Evolutionary conservation across 2,888 invertebrate species (phyloP), one percentile per base, ranked within the genome.

Genomic region (Zootermopsis nevadensis): DNA sequence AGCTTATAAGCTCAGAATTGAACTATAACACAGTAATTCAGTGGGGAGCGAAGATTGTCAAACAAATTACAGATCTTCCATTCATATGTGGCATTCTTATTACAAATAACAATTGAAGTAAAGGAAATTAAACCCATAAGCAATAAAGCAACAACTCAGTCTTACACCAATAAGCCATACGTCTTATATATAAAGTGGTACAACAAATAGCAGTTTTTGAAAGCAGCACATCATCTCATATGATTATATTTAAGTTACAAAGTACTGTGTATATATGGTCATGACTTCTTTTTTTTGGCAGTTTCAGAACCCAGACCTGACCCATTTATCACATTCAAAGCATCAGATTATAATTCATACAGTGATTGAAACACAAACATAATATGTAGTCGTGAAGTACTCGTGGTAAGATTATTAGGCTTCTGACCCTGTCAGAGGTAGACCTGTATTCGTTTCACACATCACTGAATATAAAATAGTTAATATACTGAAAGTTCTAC

Each of bases 311-410:
- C 30, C 53, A 60, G 74, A 72, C 80, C 80, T 35, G 80, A 69
- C 55, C 83, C 38, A 74, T 33, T 33, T 83, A 79, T 82, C 82
- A 84, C 84, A 84, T 79, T 81, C 38, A 83, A 83, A 83, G 83
- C 83, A 30, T 53, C 66, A 80, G 74, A 27, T 69, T 60, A 74
- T 19, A 33, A 72, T 33, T 80, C 27, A 19, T 35, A 48, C 48
- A 48, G 48, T 48, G 48, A 48, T 15, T 48, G 48, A 48, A 66
- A 80, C 30, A 67, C 38, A 69, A 30, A 15, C n/a, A n/a, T n/a
- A n/a, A n/a, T n/a, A n/a, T n/a, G n/a, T n/a, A n/a, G n/a, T n/a
- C n/a, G 53, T 38, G n/a, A 77, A 24, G 15, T 42, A 42, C 6
- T 53, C 33, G n/a, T 74, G n/a, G 2, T 8, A 10, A 74, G 31